Evolutionary conservation across 2,797 vertebrate genomes (phyloP), one percentile per base, ranked within the genome.

Genomic region (Malurus splendens): DNA sequence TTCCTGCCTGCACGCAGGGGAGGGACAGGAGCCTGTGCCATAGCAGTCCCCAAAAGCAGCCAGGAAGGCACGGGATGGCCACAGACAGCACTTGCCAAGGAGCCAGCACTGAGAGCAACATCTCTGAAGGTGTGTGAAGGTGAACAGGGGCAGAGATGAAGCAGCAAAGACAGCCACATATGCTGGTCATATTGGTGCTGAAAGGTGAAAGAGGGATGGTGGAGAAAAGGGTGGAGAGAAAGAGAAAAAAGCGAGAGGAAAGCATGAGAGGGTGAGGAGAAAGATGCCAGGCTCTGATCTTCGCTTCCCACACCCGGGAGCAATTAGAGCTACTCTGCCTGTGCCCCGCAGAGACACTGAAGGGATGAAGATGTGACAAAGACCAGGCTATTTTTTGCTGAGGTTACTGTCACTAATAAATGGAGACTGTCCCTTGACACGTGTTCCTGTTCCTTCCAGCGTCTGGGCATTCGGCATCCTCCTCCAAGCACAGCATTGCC

Each of bases 401-500:
- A 80, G 79, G 82, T 87, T 74, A 81, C 70, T 85, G 80, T 90
- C 87, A 79, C 78, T 92, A 92, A 95, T 86, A 90, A 88, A 74
- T 80, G 89, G 51, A 91, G n/a, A 48, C 51, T 77, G 61, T 91
- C 82, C 75, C 65, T 90, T 50, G 82, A 73, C 87, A 89, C 24
- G 12, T 74, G 61, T 85, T 74, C 62, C 76, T 74, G 70, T 68
- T 92, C 42, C 81, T 92, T 92, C 77, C 74, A 84, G 47, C 2
- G 2, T 82, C 72, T 90, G 77, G 73, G 60, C 20, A 36, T 76
- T 86, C 72, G 80, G 76, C 62, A 39, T 59, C 72, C 24, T 83
- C 64, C 61, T 54, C 41, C 3, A 7, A 68, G 71, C 0, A 0
- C 72, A 57, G 48, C n/a, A 38, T 60, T 4, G 1, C 52, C 0